Percentiles rank a stretch among this genome's conserved stretches.
These are phyloP conservation scores for Pogonognathellus flavescens DNA, from an alignment of 1,140 invertebrate species.

Conservation along the genomic window DNA sequence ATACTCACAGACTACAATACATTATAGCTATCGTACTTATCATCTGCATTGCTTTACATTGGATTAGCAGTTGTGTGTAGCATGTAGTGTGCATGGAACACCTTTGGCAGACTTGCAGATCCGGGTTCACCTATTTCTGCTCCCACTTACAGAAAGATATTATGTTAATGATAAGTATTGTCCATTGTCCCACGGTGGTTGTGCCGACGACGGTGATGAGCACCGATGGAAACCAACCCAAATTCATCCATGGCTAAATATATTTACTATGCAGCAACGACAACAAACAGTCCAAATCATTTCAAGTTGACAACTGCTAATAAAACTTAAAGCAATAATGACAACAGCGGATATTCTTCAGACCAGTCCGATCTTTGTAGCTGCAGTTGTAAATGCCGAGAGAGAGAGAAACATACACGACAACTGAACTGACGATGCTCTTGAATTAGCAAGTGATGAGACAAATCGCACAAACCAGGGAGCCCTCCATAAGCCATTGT, in stretches of 20 bases:
- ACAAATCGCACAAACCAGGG: constrained; percentile 39
- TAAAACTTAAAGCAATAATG: neutral
- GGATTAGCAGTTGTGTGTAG: neutral
- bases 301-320: neutral
- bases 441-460: neutral
- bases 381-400: neutral
- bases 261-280: neutral
- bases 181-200: constrained; percentile 33
- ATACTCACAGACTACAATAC: neutral
- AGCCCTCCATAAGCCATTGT: constrained; percentile 52
- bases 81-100: constrained; percentile 17
- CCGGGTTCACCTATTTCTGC: constrained; percentile 47
- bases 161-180: constrained; percentile 47
- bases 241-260: neutral
- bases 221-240: constrained; percentile 13
- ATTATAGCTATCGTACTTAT: constrained; percentile 21
- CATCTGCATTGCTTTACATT: constrained; percentile 20
- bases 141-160: constrained; percentile 41
- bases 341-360: neutral
- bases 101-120: constrained; percentile 32
- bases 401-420: too few relatives aligned
- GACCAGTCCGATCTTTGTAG: neutral
- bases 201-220: neutral
- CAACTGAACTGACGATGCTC: neutral
- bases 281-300: constrained; percentile 1